phyloP scores from a whole-genome alignment of 2,888 invertebrate genomes.

The Aspidapion aeneum region DNA sequence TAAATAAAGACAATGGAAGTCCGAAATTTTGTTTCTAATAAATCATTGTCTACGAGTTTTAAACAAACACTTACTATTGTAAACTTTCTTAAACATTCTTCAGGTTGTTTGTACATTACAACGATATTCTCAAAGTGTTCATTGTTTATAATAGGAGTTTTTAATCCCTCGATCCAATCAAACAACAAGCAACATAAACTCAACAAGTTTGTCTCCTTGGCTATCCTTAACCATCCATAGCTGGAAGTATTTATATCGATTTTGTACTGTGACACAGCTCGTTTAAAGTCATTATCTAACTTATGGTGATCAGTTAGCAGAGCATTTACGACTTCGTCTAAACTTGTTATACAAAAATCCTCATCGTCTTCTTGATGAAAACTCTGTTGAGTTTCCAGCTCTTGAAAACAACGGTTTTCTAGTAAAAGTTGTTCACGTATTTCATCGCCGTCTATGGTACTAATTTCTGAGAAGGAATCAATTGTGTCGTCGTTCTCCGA shows the following conservation, averaged over 20 bases:
- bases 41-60: too few species aligned
- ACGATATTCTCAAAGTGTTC: slow-evolving; percentile 68
- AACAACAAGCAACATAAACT: slow-evolving; percentile 64
- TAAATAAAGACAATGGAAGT: too few species aligned
- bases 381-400: slow-evolving; percentile 49
- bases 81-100: slow-evolving; percentile 58
- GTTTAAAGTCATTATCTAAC: slow-evolving; percentile 55
- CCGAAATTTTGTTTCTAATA: too few species aligned
- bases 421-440: slow-evolving; percentile 48
- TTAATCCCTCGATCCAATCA: slow-evolving; percentile 75
- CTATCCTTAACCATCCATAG: slow-evolving; percentile 62
- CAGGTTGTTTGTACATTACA: slow-evolving; percentile 57
- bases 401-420: slow-evolving; percentile 54
- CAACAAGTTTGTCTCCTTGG: slow-evolving; percentile 60
- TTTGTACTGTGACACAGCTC: slow-evolving; percentile 53
- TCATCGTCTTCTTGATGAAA: slow-evolving; percentile 37
- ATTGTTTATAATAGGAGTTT: slow-evolving; percentile 61
- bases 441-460: slow-evolving; percentile 48
- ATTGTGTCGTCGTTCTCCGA: slow-evolving; percentile 39
- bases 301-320: slow-evolving; percentile 57
- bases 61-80: slow-evolving; percentile 51
- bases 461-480: slow-evolving; percentile 39
- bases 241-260: slow-evolving; percentile 64
- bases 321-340: slow-evolving; percentile 48
- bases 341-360: slow-evolving; percentile 35